A percentile compares a stretch with the other conserved stretches of the same genome.
These are phyloP conservation scores for Umimayanthus kanabou DNA, from an alignment of 92 coral and sea anemone species.

Conservation along the genomic window DNA sequence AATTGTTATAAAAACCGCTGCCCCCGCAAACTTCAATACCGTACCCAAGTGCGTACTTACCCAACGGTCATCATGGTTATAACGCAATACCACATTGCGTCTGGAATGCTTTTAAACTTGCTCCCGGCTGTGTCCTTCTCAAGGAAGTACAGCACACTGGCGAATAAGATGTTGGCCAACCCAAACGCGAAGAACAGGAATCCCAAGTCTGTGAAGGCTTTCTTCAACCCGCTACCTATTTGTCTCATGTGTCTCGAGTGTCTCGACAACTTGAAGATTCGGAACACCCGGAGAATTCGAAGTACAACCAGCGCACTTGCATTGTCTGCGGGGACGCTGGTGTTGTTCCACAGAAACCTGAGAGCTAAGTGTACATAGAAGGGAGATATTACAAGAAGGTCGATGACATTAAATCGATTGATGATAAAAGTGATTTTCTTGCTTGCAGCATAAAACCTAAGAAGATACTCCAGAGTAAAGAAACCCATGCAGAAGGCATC, in stretches of 20 bases:
- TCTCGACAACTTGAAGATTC: conserved; percentile 90
- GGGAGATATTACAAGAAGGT: conserved; percentile 78
- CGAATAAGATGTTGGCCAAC: conserved; percentile 83
- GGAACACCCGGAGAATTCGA: conserved; percentile 81
- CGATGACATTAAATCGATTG: conserved; percentile 78
- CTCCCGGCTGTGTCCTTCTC: conserved; percentile 63
- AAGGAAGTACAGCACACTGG: conserved; percentile 79
- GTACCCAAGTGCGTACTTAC: conserved; percentile 54
- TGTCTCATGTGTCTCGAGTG: conserved; percentile 86
- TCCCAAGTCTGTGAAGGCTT: conserved; percentile 83
- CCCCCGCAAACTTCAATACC: too few species aligned
- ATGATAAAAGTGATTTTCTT: conserved; percentile 58
- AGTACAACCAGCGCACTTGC: conserved; percentile 78
- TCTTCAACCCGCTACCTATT: conserved; percentile 80
- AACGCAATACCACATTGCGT: conserved; percentile 94
- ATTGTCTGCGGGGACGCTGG: conserved; percentile 54
- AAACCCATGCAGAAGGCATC: conserved; percentile 80
- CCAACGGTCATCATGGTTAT: conserved; percentile 99
- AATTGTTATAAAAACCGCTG: too few species aligned
- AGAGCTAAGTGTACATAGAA: conserved; percentile 73
- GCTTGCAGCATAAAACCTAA: conserved; percentile 82
- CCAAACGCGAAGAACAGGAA: conserved; percentile 85
- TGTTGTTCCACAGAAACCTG: conserved; percentile 43
- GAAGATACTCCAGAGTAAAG: conserved; percentile 78
- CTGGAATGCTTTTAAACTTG: conserved; percentile 81